Evolutionary conservation across 2,888 invertebrate genomes (phyloP).

Genomic region (Venusia cambrica): DNA sequence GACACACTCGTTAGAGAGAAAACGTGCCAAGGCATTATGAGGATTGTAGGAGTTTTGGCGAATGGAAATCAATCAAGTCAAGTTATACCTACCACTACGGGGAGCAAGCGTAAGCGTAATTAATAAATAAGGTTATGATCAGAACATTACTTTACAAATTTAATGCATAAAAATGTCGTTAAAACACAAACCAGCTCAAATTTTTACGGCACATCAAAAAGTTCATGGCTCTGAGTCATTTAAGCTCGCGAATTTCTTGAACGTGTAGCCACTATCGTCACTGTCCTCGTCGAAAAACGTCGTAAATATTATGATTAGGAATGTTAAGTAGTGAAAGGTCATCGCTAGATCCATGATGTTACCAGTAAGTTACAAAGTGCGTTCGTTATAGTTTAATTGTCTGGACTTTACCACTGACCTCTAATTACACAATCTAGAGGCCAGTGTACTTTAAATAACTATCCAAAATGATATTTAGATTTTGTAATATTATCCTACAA

Average conservation of each 20-base stretch:
- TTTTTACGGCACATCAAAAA: conserved; percentile 2
- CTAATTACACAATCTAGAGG: too few species aligned
- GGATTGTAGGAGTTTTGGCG: too few species aligned
- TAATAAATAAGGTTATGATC: too few species aligned
- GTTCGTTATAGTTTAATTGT: conserved; percentile 12
- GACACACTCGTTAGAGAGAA: too few species aligned
- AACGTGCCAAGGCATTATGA: too few species aligned
- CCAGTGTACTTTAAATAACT: too few species aligned
- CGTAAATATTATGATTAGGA: conserved; percentile 37
- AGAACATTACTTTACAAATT: conserved; percentile 10
- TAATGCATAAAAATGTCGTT: conserved; percentile 1
- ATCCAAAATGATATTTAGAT: too few species aligned
- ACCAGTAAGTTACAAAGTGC: conserved; percentile 23
- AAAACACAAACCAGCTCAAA: conserved; percentile 5
- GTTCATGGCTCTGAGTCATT: conserved; percentile 5
- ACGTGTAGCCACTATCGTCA: conserved; percentile 14
- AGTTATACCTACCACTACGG: too few species aligned
- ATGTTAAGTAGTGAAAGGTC: conserved; percentile 43
- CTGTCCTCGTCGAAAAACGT: conserved; percentile 22
- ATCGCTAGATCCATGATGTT: conserved; percentile 39
- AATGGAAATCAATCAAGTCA: too few species aligned
- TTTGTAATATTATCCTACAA: too few species aligned
- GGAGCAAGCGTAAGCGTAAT: too few species aligned
- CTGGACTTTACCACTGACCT: too few species aligned
- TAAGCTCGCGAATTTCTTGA: conserved; percentile 5